Conservation (phyloP, 1,140 invertebrate species). For the Bacillus rossius region DNA sequence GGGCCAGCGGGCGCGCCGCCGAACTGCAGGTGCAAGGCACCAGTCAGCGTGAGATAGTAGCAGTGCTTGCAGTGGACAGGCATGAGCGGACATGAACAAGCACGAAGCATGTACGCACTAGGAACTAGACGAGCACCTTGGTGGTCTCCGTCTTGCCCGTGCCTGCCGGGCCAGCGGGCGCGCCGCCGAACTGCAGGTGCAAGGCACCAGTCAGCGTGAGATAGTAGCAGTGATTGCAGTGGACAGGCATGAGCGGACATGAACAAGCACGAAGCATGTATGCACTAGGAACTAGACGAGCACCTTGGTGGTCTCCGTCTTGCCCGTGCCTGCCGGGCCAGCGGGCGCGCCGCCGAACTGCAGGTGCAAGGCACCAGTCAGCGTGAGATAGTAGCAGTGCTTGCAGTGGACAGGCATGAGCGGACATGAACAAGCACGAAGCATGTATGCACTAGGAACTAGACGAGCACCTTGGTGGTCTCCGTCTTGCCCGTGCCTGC, state of each 20-base stretch:
- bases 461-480: no score
- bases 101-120: no score
- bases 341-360: conserved; percentile 68
- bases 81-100: no score
- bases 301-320: conserved; percentile 69
- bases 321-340: conserved; percentile 69
- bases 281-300: no score
- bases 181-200: conserved; percentile 64
- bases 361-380: conserved; percentile 61
- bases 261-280: no score
- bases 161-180: conserved; percentile 66
- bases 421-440: no score
- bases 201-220: conserved; percentile 61
- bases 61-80: no score
- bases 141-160: conserved; percentile 75
- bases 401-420: no score
- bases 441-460: no score
- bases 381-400: conserved; percentile 61
- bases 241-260: no score
- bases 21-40: conserved; percentile 62
- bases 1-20: conserved; percentile 69
- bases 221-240: conserved; percentile 53
- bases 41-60: conserved; percentile 62
- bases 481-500: no score
- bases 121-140: no score